A percentile compares a stretch with the other conserved stretches of the same genome.
These are phyloP conservation scores for Verasper variegatus DNA, from an alignment of 2,113 vertebrate species.

Conservation along the genomic window DNA sequence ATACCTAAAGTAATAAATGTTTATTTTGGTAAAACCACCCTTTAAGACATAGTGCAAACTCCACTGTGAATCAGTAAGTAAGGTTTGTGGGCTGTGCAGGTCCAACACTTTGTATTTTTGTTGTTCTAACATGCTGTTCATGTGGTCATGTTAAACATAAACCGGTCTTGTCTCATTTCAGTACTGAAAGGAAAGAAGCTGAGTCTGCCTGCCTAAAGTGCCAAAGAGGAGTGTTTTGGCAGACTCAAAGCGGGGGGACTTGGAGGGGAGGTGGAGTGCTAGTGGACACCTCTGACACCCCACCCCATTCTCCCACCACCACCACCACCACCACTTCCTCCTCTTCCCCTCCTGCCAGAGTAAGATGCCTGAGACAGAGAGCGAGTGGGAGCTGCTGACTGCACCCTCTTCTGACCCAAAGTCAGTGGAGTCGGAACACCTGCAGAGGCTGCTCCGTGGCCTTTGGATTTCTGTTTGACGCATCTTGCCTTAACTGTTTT, in stretches of 20 bases:
- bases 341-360: conserved; percentile 77
- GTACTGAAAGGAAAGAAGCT: conserved; percentile 99
- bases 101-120: not conserved
- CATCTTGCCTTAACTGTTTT: conserved; percentile 95
- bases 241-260: conserved; percentile 69
- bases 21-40: too few species aligned
- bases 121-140: not conserved
- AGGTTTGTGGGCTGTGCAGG: not conserved
- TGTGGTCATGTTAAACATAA: not conserved
- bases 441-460: conserved; percentile 71
- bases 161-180: conserved; percentile 69
- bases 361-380: conserved; percentile 94
- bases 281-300: conserved; percentile 82
- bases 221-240: conserved; percentile 86
- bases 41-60: not conserved
- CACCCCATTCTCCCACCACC: conserved; percentile 75
- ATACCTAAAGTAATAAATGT: too few species aligned
- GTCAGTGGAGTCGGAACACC: conserved; percentile 80
- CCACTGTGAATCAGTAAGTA: not conserved
- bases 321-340: conserved; percentile 70
- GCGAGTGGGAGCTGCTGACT: conserved; percentile 82
- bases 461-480: conserved; percentile 94
- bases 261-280: conserved; percentile 64
- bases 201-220: conserved; percentile 97
- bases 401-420: conserved; percentile 59